phyloP scores from a whole-genome alignment of 2,113 vertebrate genomes.

The Dicerorhinus sumatrensis region DNA sequence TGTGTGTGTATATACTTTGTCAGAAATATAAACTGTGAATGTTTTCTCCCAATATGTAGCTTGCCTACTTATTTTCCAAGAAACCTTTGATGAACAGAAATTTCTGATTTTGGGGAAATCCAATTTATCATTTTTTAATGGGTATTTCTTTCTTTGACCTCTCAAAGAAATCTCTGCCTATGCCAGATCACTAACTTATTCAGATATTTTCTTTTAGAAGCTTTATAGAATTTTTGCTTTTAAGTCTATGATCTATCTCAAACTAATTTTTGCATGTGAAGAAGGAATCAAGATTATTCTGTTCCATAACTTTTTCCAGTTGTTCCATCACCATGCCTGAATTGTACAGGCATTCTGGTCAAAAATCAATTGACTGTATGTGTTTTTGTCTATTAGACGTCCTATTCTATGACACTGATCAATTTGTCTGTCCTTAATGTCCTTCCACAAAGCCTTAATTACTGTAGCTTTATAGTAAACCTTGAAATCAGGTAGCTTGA shows the following conservation, averaged over 20 bases:
- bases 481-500: not conserved
- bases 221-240: not conserved
- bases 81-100: not conserved
- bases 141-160: not conserved
- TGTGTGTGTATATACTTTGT: not conserved
- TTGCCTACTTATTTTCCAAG: not conserved
- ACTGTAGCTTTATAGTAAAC: not conserved
- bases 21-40: not conserved
- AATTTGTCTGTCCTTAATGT: not conserved
- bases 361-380: not conserved
- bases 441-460: not conserved
- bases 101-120: not conserved
- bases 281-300: not conserved
- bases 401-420: not conserved
- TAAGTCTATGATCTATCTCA: not conserved
- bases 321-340: not conserved
- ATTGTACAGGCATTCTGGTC: not conserved
- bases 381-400: not conserved
- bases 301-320: not conserved
- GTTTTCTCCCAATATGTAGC: not conserved
- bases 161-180: not conserved
- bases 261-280: not conserved
- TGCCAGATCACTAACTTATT: not conserved
- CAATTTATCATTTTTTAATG: not conserved
- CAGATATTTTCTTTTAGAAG: not conserved